These are phyloP conservation scores for Yponomeuta malinellus DNA, from an alignment of 2,888 invertebrate genomes.

Conservation along the genomic window DNA sequence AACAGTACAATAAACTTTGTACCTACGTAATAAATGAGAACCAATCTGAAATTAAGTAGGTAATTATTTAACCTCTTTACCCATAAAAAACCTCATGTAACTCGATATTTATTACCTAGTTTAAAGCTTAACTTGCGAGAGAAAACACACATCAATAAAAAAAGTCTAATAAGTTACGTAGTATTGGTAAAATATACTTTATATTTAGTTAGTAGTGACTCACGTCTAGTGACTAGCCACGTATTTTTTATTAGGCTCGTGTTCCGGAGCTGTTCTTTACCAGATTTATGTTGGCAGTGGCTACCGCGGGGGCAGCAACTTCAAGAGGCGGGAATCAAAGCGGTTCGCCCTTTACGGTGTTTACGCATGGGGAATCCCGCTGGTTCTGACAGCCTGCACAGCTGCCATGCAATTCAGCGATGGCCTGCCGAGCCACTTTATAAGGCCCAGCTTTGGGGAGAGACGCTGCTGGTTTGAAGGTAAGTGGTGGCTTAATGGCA, in stretches of 20 bases:
- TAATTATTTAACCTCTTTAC: too few relatives aligned
- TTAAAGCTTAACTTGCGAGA: too few relatives aligned
- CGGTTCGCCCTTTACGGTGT: constrained; percentile 78
- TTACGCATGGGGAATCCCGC: constrained; percentile 82
- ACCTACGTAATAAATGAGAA: too few relatives aligned
- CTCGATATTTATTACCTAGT: too few relatives aligned
- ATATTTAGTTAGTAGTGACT: too few relatives aligned
- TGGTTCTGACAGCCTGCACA: constrained; percentile 67
- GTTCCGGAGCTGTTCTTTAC: background rate
- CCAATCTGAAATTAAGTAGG: too few relatives aligned
- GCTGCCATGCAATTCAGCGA: constrained; percentile 72
- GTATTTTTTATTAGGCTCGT: background rate
- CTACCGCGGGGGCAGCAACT: constrained; percentile 62
- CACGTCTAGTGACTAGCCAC: background rate
- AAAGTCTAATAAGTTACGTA: too few relatives aligned
- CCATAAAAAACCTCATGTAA: too few relatives aligned
- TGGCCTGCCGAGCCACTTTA: constrained; percentile 50
- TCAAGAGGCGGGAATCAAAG: constrained; percentile 69
- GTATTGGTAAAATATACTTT: too few relatives aligned
- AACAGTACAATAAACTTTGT: background rate
- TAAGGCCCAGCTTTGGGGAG: constrained; percentile 74
- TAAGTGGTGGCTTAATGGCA: constrained; percentile 34
- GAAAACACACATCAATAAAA: too few relatives aligned
- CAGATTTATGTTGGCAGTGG: constrained; percentile 46
- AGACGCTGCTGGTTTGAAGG: constrained; percentile 77